phyloP scores from a whole-genome alignment of 2,888 invertebrate genomes.

The Tenthredo scrophulariae region DNA sequence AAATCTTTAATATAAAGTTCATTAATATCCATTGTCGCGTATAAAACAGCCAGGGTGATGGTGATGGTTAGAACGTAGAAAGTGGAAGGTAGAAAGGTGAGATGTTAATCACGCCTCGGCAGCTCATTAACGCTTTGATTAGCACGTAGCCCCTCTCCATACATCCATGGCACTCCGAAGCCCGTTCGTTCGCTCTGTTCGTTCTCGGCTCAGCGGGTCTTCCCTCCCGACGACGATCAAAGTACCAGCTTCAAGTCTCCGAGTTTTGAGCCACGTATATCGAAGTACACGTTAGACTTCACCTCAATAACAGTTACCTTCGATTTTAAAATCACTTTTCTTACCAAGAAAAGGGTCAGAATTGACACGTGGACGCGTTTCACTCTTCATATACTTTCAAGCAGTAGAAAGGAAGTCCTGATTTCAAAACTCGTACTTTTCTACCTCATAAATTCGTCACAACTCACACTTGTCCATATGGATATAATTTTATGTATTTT shows the following conservation, averaged over 20 bases:
- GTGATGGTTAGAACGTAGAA: slow-evolving; percentile 58
- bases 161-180: slow-evolving; percentile 44
- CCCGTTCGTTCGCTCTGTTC: slow-evolving; percentile 37
- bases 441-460: neutral
- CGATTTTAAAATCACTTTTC: neutral
- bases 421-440: neutral
- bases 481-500: neutral
- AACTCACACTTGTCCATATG: neutral
- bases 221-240: slow-evolving; percentile 46
- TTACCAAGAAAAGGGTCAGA: neutral
- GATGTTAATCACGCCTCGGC: slow-evolving; percentile 69
- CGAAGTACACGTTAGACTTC: slow-evolving; percentile 26
- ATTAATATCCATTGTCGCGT: slow-evolving; percentile 54
- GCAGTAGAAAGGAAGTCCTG: neutral
- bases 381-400: neutral
- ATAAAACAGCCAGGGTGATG: slow-evolving; percentile 50
- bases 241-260: slow-evolving; percentile 41
- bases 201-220: slow-evolving; percentile 51
- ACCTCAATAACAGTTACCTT: neutral
- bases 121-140: slow-evolving; percentile 72
- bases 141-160: slow-evolving; percentile 60
- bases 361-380: neutral
- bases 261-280: slow-evolving; percentile 42
- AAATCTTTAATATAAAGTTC: slow-evolving; percentile 55
- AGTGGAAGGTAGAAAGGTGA: slow-evolving; percentile 63